phyloP scores from a whole-genome alignment of 2,113 vertebrate species.

The Ifrita kowaldi region DNA sequence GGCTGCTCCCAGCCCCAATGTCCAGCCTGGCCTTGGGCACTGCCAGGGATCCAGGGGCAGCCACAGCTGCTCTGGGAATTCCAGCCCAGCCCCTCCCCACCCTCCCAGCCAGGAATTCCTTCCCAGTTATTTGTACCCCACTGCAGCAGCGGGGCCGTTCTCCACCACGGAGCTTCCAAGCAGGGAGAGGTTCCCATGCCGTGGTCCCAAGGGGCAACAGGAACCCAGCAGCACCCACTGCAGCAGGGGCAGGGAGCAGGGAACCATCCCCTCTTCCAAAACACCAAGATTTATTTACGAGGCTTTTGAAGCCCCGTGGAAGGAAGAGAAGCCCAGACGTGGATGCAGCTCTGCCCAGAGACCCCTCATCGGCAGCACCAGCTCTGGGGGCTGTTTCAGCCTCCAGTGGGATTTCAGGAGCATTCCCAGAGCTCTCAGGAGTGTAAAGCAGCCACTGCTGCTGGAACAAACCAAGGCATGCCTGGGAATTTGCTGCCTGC shows the following conservation, averaged over 20 bases:
- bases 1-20: neutral
- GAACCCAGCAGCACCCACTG: no score
- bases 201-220: neutral
- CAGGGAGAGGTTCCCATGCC: neutral
- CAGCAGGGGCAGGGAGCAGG: no score
- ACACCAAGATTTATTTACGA: accelerated
- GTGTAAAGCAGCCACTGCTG: neutral
- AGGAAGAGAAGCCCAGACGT: neutral
- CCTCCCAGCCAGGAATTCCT: neutral
- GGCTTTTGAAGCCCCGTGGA: neutral
- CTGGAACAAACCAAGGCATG: neutral
- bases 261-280: neutral
- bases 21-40: neutral
- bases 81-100: neutral
- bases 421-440: neutral
- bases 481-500: neutral
- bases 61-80: neutral
- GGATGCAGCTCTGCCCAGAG: neutral
- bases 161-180: neutral
- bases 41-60: neutral
- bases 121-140: neutral
- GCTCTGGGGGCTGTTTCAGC: neutral
- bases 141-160: neutral
- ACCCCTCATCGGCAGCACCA: neutral
- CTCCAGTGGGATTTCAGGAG: neutral